Evolutionary conservation across 2,113 vertebrate genomes (phyloP).

Genomic region (Aegypius monachus): DNA sequence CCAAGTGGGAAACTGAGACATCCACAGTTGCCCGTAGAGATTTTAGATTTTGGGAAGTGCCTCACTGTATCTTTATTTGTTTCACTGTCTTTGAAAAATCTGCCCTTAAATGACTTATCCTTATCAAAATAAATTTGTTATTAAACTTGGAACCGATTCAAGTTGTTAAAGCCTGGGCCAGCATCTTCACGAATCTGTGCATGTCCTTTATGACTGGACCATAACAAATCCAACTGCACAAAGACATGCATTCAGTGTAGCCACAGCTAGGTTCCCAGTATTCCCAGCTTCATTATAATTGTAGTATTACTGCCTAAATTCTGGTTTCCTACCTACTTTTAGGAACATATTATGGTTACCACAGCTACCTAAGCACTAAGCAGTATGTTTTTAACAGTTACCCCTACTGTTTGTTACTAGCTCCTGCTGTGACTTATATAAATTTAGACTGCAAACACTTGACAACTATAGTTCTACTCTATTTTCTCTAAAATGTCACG

Average conservation of each 20-base stretch:
- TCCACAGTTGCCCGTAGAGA: background rate
- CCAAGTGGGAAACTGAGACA: background rate
- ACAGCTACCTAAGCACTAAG: slow-evolving; percentile 39
- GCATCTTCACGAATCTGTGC: background rate
- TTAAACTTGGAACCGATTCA: background rate
- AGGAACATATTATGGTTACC: slow-evolving; percentile 21
- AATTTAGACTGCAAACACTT: slow-evolving; percentile 13
- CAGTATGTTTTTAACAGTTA: slow-evolving; percentile 22
- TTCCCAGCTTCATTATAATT: background rate
- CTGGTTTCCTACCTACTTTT: background rate
- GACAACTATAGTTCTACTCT: background rate
- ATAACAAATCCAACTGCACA: background rate
- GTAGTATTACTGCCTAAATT: background rate
- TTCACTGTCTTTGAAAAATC: background rate
- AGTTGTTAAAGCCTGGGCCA: background rate
- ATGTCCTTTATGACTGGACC: background rate
- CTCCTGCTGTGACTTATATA: slow-evolving; percentile 10
- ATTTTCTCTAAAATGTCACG: background rate
- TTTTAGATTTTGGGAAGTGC: background rate
- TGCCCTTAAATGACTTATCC: background rate
- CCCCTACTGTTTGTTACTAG: slow-evolving; percentile 39
- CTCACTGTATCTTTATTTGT: background rate
- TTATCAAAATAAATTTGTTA: background rate
- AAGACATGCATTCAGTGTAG: background rate
- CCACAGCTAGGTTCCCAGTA: background rate